A percentile compares a stretch with the other conserved stretches of the same genome.
Evolutionary conservation across 2,797 vertebrate genomes (phyloP).

Genomic region (Petrocephalus schoutedeni): DNA sequence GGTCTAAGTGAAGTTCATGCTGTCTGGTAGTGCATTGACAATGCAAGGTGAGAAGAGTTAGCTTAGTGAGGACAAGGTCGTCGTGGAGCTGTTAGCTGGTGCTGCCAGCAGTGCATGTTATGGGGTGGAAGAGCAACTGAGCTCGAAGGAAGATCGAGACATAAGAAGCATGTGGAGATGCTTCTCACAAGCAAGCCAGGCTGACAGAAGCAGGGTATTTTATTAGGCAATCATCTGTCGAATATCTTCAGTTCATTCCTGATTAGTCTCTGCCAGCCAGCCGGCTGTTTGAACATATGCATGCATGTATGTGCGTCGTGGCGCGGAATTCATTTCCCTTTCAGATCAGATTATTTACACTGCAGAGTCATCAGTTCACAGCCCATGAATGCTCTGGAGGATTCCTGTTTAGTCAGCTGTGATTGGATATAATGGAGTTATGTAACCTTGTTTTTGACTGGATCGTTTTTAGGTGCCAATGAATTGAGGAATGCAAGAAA

Average conservation of each 20-base stretch:
- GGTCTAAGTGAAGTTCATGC: not conserved
- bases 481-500: not conserved
- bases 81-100: not conserved
- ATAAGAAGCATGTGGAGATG: not conserved
- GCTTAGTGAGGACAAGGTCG: not conserved
- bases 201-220: not conserved
- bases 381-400: not conserved
- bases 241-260: not conserved
- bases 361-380: not conserved
- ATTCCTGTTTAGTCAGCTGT: not conserved
- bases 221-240: conserved; percentile 6
- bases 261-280: not conserved
- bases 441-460: conserved; percentile 8
- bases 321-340: not conserved
- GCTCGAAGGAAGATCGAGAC: not conserved
- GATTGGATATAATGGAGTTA: not conserved
- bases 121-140: not conserved
- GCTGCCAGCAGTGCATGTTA: not conserved
- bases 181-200: not conserved
- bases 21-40: not conserved
- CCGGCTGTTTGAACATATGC: conserved; percentile 1
- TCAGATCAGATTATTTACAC: not conserved
- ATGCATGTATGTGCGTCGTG: not conserved
- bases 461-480: not conserved
- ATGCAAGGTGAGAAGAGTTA: not conserved